phyloP scores from a whole-genome alignment of 2,113 vertebrate species.

The Trinectes maculatus region DNA sequence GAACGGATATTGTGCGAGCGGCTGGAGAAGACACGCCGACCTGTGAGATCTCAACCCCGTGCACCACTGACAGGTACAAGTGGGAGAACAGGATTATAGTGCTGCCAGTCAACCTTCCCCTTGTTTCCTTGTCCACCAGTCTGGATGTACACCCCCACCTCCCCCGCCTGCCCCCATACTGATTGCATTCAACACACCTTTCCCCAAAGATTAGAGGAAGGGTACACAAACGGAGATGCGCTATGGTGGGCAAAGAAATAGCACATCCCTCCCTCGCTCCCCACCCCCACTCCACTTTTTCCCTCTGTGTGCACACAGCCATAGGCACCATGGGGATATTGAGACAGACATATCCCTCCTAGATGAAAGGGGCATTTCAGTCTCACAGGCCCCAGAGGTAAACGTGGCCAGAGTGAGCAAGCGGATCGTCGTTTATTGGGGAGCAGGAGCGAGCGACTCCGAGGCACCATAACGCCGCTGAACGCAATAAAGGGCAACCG shows the following conservation, averaged over 20 bases:
- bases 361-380: conserved; percentile 76
- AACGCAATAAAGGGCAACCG: conserved; percentile 66
- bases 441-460: conserved; percentile 40
- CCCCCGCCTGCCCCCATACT: no score
- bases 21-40: conserved; percentile 30
- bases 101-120: conserved; percentile 49
- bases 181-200: conserved; percentile 60
- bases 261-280: conserved; percentile 29
- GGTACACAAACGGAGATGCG: conserved; percentile 38
- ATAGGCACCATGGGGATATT: conserved; percentile 63
- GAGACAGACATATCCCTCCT: conserved; percentile 70
- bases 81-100: not conserved
- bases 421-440: conserved; percentile 64
- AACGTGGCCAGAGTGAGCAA: conserved; percentile 72
- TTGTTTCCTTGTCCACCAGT: conserved; percentile 55
- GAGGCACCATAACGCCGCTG: conserved; percentile 48
- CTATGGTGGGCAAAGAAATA: conserved; percentile 44
- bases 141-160: no score
- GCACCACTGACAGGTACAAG: conserved; percentile 52
- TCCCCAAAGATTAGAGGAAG: conserved; percentile 49
- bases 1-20: conserved; percentile 51
- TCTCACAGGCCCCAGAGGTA: conserved; percentile 64
- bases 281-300: not conserved
- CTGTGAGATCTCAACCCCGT: conserved; percentile 38
- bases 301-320: conserved; percentile 49